Evolutionary conservation across 2,888 invertebrate genomes (phyloP), one percentile per base, ranked within the genome.

Genomic region (Ernsta delagoae): DNA sequence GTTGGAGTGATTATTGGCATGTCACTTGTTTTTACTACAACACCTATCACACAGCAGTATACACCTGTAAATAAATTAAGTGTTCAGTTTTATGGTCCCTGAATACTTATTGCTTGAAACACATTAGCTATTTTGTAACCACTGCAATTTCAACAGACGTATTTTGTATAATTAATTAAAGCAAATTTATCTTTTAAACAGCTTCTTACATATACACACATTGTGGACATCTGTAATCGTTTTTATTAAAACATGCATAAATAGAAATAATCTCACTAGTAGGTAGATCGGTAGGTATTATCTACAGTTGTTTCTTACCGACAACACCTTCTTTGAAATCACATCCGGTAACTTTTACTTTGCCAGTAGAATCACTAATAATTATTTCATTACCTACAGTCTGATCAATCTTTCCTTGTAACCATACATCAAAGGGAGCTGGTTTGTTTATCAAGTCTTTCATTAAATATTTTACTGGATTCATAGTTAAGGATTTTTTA

Each of bases 391-490:
- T 87, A 6, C 82, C 84, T 4, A 92, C 89, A 8, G 86, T 87
- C 80, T 92, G 91, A 74, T 92, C 91, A 57, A 93, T 89, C 1
- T 88, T 92, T n/a, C 93, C 93, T 78, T 92, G 92, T 68, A 93
- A 75, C 93, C 93, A 93, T 57, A 92, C 92, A 34, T 89, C 88
- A 43, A 87, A 53, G 3, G 92, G 92, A 3, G 85, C 73, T 4
- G 81, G 68, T 77, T 87, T 84, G 48, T 88, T 83, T 1, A 87
- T 57, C 24, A 92, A 74, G 73, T 90, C 86, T 75, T 83, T 87
- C 12, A 88, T 82, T 59, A 92, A 80, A 81, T 85, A 88, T 73
- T 92, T 92, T 68, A 77, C 80, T 4, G 92, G 92, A 70, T 80
- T 77, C 57, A 83, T 71, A 31, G 2, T 31, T 3, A 31, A 31